A percentile compares a stretch with the other conserved stretches of the same genome.
phyloP scores from a whole-genome alignment of 2,888 invertebrate species.

The Unio pictorum region DNA sequence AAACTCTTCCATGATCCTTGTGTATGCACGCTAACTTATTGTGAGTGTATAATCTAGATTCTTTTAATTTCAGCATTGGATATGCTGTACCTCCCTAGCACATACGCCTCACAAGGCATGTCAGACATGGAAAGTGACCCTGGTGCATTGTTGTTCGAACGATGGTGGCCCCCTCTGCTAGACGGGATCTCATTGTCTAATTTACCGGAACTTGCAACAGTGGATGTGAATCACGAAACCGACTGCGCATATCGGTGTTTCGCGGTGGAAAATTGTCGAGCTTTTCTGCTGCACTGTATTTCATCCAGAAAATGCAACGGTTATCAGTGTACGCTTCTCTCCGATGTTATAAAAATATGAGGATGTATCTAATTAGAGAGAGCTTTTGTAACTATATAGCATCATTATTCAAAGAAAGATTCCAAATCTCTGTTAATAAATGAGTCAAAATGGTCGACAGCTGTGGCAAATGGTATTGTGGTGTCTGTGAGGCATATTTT shows the following conservation, averaged over 20 bases:
- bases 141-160: conserved; percentile 48
- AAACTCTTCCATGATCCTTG: too few species aligned
- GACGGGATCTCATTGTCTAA: conserved; percentile 20
- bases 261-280: conserved; percentile 45
- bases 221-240: conserved; percentile 46
- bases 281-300: conserved; percentile 45
- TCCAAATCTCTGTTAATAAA: too few species aligned
- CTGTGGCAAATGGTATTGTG: too few species aligned
- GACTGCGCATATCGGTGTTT: conserved; percentile 57
- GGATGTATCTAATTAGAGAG: too few species aligned
- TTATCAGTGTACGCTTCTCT: conserved; percentile 38
- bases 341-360: conserved; percentile 4
- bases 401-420: too few species aligned
- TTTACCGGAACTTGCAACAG: conserved; percentile 20
- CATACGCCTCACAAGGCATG: conserved; percentile 24
- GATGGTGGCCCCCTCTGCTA: conserved; percentile 51
- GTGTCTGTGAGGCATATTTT: too few species aligned
- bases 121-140: conserved; percentile 16
- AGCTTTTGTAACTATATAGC: too few species aligned
- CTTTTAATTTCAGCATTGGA: conserved; percentile 37
- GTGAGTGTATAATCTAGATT: too few species aligned
- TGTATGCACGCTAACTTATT: too few species aligned
- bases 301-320: conserved; percentile 39
- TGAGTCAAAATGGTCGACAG: too few species aligned
- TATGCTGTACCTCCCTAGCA: conserved; percentile 46